Evolutionary conservation across 2,113 vertebrate genomes (phyloP), one percentile per base, ranked within the genome.

Genomic region (Phoenicopterus ruber): DNA sequence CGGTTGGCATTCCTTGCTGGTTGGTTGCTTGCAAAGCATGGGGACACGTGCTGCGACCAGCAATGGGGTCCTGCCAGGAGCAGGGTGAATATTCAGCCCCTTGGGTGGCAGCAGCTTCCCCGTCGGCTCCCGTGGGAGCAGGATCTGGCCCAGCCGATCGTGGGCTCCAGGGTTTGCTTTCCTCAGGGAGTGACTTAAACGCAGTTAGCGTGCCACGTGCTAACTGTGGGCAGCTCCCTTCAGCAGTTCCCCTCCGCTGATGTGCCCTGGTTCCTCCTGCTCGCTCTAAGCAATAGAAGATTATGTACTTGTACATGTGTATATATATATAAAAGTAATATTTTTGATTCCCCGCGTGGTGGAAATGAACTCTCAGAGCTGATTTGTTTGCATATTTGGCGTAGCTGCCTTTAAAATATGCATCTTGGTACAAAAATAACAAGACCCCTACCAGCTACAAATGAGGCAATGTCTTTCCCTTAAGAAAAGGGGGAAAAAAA

Each of bases 31-130:
- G 47, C 38, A 59, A 59, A 44, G 34, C 44, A 1, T 3, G 29
- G 15, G 32, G 19, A 29, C 3, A 0, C 0, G 0, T n/a, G 29
- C 4, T 4, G 4, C 0, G 5, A 36, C 6, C 11, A 5, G 40
- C 40, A 59, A 17, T 0, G 6, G 58, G 62, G 38, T 69, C 32
- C 61, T 59, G 29, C 21, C 8, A 17, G 38, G 52, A n/a, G 20
- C 16, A 78, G 40, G 34, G 28, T 54, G 52, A 40, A 18, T 78
- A 20, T 94, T 83, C 6, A 32, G 14, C 19, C 57, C 14, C 4
- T 24, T 19, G 55, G 62, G 28, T 15, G 9, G 9, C 59, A 46
- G 13, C 17, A 52, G 49, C 31, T 87, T 69, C 71, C 6, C 29
- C 13, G 2, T 25, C 9, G 3, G 18, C 55, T 84, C 46, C 47